Base-by-base conservation (phyloP, 2,797 vertebrate genomes). In the Pampus argenteus region DNA sequence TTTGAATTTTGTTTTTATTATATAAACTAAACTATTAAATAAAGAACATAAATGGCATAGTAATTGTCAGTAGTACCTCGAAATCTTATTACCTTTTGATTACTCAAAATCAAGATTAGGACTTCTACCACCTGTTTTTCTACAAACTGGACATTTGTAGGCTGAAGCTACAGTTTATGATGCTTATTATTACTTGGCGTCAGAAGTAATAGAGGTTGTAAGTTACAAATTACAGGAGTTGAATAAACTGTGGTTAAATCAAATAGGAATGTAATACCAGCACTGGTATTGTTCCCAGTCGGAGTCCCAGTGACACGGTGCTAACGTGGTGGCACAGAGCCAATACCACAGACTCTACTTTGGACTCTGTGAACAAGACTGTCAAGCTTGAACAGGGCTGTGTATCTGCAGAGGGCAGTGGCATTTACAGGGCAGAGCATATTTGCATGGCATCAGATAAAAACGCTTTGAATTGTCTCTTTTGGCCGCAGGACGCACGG, bases 391-490 rank as follows among this genome's bases (percentile, higher is more conserved):
- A 79, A 54, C 29, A 22, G 20, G 69, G 74, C 78, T 22, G 63
- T 51, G 61, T 65, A 48, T 76, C 64, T 73, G 70, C 62, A 78
- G 50, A 76, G 81, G 72, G 64, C 74, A 51, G 81, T 68, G 67
- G 73, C 79, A 80, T 88, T 89, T 82, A 81, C 69, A 55, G 44
- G 66, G 76, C 17, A 72, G 14, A 45, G 28, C 56, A 26, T 73
- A 76, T 87, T 79, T 79, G 84, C 83, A 85, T 79, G 61, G 54
- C 55, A 73, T 77, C 78, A 77, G 77, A 86, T 78, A 64, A 70
- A 84, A 44, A 78, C 18, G 48, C 34, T 63, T 49, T 76, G 79
- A 85, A 73, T 77, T 29, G 66, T 65, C 60, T 60, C 51, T 52
- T 66, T 42, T 76, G 70, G 68, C 86, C 76, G 70, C 51, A 54